Evolutionary conservation across 2,888 invertebrate species (phyloP).

Genomic region (Acleris laterana): DNA sequence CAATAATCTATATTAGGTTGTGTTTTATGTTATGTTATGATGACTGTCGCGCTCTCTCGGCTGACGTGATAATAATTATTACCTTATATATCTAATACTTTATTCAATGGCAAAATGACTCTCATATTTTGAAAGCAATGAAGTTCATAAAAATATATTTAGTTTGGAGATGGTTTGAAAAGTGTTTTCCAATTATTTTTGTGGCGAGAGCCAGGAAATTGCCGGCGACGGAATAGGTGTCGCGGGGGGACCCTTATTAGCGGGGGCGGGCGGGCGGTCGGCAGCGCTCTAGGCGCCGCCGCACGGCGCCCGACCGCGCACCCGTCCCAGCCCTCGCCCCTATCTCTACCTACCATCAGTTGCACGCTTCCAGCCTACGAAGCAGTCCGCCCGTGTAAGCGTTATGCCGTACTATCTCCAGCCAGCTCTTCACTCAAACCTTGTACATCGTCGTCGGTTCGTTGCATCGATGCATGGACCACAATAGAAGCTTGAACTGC

Average conservation of each 20-base stretch:
- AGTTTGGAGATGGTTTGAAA: not conserved
- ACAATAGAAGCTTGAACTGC: conserved; percentile 79
- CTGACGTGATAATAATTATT: too few species aligned
- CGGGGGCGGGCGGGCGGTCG: conserved; percentile 64
- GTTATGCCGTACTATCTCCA: conserved; percentile 72
- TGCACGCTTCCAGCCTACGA: conserved; percentile 69
- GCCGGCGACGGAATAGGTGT: conserved; percentile 57
- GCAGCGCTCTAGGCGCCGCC: conserved; percentile 54
- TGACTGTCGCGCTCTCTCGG: too few species aligned
- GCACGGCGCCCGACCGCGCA: conserved; percentile 56
- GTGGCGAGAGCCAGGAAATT: not conserved
- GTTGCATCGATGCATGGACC: conserved; percentile 82
- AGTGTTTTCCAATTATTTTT: not conserved
- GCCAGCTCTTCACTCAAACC: conserved; percentile 76
- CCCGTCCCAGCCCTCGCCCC: conserved; percentile 48
- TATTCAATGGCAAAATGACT: too few species aligned
- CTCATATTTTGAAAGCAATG: too few species aligned
- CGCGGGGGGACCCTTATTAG: conserved; percentile 76
- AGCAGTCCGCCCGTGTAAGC: conserved; percentile 67
- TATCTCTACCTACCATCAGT: conserved; percentile 57
- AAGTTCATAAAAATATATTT: too few species aligned
- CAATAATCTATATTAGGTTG: too few species aligned
- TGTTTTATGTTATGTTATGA: too few species aligned
- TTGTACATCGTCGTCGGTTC: conserved; percentile 76
- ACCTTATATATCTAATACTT: too few species aligned